Evolutionary conservation across 2,888 invertebrate species (phyloP), one percentile per base, ranked within the genome.

Genomic region (Thelaira solivaga): DNA sequence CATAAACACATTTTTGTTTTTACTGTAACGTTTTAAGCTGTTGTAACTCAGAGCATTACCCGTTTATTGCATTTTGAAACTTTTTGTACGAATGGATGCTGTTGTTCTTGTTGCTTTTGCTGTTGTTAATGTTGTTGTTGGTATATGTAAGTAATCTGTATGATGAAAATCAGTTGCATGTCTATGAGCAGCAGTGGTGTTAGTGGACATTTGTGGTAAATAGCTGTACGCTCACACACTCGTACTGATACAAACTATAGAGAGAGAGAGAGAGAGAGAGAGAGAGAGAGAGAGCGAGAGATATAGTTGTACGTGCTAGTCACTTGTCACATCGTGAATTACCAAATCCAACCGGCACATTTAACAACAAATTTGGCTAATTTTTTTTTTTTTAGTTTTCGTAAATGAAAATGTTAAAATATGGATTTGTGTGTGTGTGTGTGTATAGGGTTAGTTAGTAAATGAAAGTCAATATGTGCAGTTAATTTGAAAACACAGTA

Each of bases 311-410:
- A 16, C 13, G 7, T 13, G 7, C 6, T 49, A 16, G 59, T 61
- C 59, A 51, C 39, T 49, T 29, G 49, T 55, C 29, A 45, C 11
- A n/a, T 62, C 26, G 22, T 59, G 39, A 61, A 51, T 16, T 49
- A 69, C 39, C 45, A 64, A 64, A n/a, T n/a, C 47, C 41, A 10
- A 6, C 45, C 55, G 64, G 69, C 55, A 74, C 64, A 41, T 55
- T 78, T 69, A 71, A 74, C 47, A 55, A 39, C 31, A 65, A 78
- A 74, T 78, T 78, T 78, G 74, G 69, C 65, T 71, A 78, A 74
- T 74, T 74, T n/a, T n/a, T 45, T 78, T 43, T 45, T 34, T 64
- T 18, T 65, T 43, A 51, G n/a, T 41, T 39, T 49, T 36, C 24
- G 26, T 18, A 26, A 64, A 64, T 71, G 41, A 13, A 61, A 51